A percentile compares a stretch with the other conserved stretches of the same genome.
phyloP scores from a whole-genome alignment of 2,888 invertebrate species.

The Steinernema scapterisci region DNA sequence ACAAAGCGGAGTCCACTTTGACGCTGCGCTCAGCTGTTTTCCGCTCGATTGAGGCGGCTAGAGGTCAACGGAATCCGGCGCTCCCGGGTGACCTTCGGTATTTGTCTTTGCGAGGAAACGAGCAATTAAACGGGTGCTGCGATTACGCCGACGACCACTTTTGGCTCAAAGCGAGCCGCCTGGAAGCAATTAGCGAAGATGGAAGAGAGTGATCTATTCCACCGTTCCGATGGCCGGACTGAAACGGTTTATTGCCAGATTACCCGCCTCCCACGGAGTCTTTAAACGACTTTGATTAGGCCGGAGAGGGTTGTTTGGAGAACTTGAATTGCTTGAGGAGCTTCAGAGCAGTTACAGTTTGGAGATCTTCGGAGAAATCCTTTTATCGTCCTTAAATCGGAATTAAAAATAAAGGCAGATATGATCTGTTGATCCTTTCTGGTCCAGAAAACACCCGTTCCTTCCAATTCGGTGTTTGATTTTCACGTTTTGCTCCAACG shows the following conservation, averaged over 20 bases:
- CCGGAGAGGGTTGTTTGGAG: too few relatives aligned
- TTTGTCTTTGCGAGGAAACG: not conserved
- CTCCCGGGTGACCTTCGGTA: conserved; percentile 8
- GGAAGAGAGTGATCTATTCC: not conserved
- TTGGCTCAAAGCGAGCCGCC: conserved; percentile 17
- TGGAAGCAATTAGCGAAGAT: conserved; percentile 21
- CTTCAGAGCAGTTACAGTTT: too few relatives aligned
- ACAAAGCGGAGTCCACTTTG: conserved; percentile 27
- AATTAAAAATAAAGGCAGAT: too few relatives aligned
- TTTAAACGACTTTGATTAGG: too few relatives aligned
- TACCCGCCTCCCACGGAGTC: not conserved
- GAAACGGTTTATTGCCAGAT: conserved; percentile 3
- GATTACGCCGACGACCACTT: conserved; percentile 24
- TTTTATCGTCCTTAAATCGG: too few relatives aligned
- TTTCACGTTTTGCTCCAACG: too few relatives aligned
- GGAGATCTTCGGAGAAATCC: too few relatives aligned
- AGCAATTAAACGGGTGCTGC: conserved; percentile 27
- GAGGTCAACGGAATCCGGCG: not conserved
- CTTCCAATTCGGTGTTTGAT: too few relatives aligned
- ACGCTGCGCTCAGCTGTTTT: conserved; percentile 17
- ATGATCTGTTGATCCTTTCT: too few relatives aligned
- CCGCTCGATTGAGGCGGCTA: conserved; percentile 14
- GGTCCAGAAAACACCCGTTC: too few relatives aligned
- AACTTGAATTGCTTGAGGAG: too few relatives aligned
- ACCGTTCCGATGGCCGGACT: conserved; percentile 7